Conservation (phyloP, 2,888 invertebrate species). For the Rutpela maculata region DNA sequence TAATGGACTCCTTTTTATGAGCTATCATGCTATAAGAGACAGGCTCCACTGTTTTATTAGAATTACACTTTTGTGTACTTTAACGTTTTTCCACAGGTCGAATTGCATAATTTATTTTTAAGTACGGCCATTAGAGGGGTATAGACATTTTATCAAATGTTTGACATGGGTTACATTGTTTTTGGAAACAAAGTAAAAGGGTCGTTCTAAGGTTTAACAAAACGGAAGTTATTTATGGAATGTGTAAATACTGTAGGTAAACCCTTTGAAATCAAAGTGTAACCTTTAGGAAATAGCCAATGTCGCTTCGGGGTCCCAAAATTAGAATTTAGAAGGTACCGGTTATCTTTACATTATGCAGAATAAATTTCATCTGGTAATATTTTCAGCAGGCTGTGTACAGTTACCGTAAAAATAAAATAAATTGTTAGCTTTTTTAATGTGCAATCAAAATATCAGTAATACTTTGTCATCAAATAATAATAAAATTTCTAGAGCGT, state of each 20-base stretch:
- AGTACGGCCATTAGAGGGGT: conserved; percentile 13
- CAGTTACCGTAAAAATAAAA: no score
- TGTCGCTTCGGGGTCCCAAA: neutral
- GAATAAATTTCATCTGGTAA: no score
- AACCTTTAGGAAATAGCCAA: neutral
- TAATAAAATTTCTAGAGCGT: no score
- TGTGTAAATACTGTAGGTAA: neutral
- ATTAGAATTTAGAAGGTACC: neutral
- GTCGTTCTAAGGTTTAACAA: neutral
- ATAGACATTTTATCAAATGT: conserved; percentile 16
- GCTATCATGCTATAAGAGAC: conserved; percentile 28
- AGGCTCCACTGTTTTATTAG: conserved; percentile 31
- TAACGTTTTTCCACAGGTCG: conserved; percentile 12
- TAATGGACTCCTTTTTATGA: conserved; percentile 39
- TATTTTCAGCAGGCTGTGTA: no score
- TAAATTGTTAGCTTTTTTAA: no score
- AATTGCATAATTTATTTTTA: conserved; percentile 35
- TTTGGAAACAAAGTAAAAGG: conserved; percentile 9
- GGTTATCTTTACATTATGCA: neutral
- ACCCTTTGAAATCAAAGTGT: conserved; percentile 8
- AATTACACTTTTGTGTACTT: conserved; percentile 39
- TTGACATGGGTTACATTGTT: conserved; percentile 17
- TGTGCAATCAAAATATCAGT: no score
- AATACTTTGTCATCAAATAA: no score
- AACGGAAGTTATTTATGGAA: conserved; percentile 15